phyloP scores from a whole-genome alignment of 2,113 vertebrate species.

The Lagenorhynchus albirostris region DNA sequence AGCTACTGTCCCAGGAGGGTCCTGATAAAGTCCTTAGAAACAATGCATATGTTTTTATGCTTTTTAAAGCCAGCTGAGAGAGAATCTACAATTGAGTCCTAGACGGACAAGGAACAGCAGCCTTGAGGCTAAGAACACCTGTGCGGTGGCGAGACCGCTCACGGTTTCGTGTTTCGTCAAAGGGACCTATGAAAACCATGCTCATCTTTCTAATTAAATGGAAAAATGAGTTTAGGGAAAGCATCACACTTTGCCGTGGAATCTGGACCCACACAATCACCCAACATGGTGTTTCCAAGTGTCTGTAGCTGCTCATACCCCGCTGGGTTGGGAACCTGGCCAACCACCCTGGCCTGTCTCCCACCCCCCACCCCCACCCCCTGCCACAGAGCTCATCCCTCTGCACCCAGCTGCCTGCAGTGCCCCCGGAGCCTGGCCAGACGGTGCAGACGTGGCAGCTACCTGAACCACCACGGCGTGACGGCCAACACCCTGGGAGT shows the following conservation, averaged over 20 bases:
- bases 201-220: neutral
- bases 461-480: too few relatives aligned
- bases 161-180: fast-evolving
- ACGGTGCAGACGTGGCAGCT: neutral
- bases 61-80: neutral
- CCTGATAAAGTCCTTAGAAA: neutral
- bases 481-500: too few relatives aligned
- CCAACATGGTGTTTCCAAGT: fast-evolving
- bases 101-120: neutral
- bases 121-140: neutral
- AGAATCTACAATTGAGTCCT: neutral
- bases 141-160: fast-evolving
- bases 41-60: neutral
- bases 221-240: neutral
- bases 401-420: neutral
- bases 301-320: neutral
- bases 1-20: neutral
- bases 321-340: fast-evolving
- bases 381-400: neutral
- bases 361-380: too few relatives aligned
- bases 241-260: fast-evolving
- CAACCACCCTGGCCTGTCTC: neutral
- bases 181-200: fast-evolving
- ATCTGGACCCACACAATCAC: too few relatives aligned
- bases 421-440: neutral